phyloP scores from a whole-genome alignment of 2,888 invertebrate genomes.

The Rosalia funebris region DNA sequence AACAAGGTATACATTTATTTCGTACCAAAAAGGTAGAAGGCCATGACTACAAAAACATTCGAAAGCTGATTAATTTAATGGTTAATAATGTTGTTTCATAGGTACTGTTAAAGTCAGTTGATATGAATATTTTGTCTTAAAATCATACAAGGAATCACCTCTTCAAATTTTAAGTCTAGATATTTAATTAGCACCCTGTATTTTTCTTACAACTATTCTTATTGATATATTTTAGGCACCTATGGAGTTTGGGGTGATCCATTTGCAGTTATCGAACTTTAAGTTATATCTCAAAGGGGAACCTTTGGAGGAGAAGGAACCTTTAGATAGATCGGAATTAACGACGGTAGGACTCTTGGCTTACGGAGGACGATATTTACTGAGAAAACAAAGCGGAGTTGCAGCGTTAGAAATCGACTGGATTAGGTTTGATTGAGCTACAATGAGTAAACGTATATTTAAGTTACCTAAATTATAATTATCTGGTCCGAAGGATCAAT shows the following conservation, averaged over 20 bases:
- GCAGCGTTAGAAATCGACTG: constrained; percentile 65
- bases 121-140: too few relatives aligned
- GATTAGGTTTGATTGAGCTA: constrained; percentile 52
- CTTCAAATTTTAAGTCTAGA: too few relatives aligned
- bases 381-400: constrained; percentile 63
- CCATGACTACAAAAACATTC: too few relatives aligned
- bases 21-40: too few relatives aligned
- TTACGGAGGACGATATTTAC: constrained; percentile 63
- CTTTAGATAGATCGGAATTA: constrained; percentile 60
- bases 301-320: constrained; percentile 52
- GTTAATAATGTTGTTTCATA: too few relatives aligned
- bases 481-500: not conserved
- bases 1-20: too few relatives aligned
- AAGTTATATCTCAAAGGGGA: constrained; percentile 62
- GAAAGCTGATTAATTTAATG: too few relatives aligned
- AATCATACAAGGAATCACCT: too few relatives aligned
- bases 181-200: too few relatives aligned
- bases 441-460: too few relatives aligned
- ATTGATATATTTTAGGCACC: constrained; percentile 29
- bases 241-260: constrained; percentile 42
- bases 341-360: constrained; percentile 63
- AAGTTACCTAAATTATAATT: too few relatives aligned
- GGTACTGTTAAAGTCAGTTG: too few relatives aligned
- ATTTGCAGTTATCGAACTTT: constrained; percentile 60
- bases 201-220: not conserved